Evolutionary conservation across 92 coral and sea anemone genomes (phyloP).

Genomic region (Umimayanthus kanabou): DNA sequence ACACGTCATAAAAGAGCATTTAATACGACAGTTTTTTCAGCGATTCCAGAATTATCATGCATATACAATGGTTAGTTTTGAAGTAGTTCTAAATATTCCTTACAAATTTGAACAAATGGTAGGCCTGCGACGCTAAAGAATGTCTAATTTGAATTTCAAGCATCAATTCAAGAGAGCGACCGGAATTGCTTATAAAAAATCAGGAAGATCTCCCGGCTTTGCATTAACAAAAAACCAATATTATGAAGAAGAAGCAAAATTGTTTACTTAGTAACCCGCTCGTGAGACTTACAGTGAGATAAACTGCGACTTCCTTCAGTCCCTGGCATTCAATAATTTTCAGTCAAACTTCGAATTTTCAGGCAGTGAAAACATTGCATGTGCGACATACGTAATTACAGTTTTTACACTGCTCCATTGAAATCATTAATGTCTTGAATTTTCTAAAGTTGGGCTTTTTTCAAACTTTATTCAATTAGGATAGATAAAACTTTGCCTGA

Average conservation of each 20-base stretch:
- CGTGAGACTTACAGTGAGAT: not conserved
- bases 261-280: not conserved
- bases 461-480: too few relatives aligned
- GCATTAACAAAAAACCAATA: not conserved
- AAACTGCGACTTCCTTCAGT: not conserved
- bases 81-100: not conserved
- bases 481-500: too few relatives aligned
- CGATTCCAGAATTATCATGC: not conserved
- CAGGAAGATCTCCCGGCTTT: not conserved
- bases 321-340: not conserved
- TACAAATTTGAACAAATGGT: not conserved
- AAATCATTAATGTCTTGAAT: too few relatives aligned
- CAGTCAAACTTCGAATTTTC: not conserved
- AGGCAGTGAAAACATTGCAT: not conserved
- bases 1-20: not conserved
- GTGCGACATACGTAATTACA: not conserved
- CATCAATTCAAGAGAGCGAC: not conserved
- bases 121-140: not conserved
- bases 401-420: too few relatives aligned
- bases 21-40: not conserved
- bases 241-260: not conserved
- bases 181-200: not conserved
- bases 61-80: too few relatives aligned
- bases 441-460: too few relatives aligned
- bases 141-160: not conserved